Base-by-base conservation (phyloP, 2,113 vertebrate genomes). In the Formicarius rufipectus region DNA sequence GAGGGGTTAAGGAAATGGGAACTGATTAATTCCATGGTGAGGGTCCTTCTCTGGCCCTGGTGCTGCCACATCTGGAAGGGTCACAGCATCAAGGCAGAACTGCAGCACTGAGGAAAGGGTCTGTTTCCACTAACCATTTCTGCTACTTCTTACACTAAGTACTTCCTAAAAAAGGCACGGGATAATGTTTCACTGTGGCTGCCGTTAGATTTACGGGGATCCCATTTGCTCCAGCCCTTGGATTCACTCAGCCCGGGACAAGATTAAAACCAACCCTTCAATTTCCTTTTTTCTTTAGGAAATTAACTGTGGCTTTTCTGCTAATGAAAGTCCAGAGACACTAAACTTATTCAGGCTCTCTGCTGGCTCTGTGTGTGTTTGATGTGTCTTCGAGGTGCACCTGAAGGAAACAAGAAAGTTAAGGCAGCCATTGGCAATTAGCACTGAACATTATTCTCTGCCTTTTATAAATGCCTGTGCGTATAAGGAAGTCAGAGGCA, bases 71-170 rank as follows among this genome's bases (percentile, higher is more conserved):
- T 95, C 85, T 71, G 82, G 71, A 27, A 62, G 91, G 90, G 87
- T 82, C 82, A 87, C 86, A 87, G 81, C 87, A 72, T 66, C 25
- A 35, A 75, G 63, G 82, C 82, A 60, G 33, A 91, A 93, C 90
- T 69, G 59, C 49, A 81, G 93, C 75, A 24, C 93, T 44, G 56
- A 84, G 59, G 77, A 47, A 53, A 84, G 80, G 89, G 72, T 97
- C 97, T 92, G 94, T 93, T 97, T 97, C 93, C 90, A 96, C 91
- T 97, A 96, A 93, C 58, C 39, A 67, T 84, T 96, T 87, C 96
- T 95, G 96, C 97, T 97, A 87, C 96, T 97, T 96, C 96, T 95
- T 94, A 96, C 86, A 96, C 94, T 91, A 96, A 97, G 95, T 92
- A 85, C 94, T 97, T 97, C 95, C 95, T 96, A 79, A 90, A 95